phyloP scores from a whole-genome alignment of 2,888 invertebrate genomes.

The Callyntrura guangdongensis region DNA sequence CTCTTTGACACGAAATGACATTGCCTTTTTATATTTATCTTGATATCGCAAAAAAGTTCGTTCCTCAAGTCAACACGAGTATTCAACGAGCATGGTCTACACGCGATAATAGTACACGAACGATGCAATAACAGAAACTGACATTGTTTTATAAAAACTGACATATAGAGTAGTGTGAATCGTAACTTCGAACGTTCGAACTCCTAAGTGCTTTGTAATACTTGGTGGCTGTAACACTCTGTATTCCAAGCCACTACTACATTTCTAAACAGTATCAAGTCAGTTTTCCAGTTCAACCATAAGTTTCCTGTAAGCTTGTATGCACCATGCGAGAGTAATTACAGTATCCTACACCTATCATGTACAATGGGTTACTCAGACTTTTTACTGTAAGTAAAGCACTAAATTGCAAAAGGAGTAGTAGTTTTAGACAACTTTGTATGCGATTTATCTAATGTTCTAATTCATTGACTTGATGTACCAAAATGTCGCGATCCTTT shows the following conservation, averaged over 20 bases:
- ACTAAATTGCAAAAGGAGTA: conserved; percentile 55
- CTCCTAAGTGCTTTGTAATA: background rate
- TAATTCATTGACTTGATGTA: background rate
- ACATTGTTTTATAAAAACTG: background rate
- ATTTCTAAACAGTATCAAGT: background rate
- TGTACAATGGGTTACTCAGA: conserved; percentile 53
- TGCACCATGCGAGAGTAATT: conserved; percentile 26
- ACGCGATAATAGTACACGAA: background rate
- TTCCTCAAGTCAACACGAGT: conserved; percentile 6
- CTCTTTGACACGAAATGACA: conserved; percentile 60
- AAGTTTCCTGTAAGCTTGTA: background rate
- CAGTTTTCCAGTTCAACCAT: conserved; percentile 15
- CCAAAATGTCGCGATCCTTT: background rate
- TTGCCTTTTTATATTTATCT: conserved; percentile 36
- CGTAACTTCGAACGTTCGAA: background rate
- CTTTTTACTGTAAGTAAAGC: conserved; percentile 62
- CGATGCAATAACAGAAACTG: background rate
- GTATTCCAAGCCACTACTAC: background rate
- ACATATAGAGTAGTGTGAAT: background rate
- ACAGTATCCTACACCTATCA: background rate
- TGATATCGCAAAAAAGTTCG: conserved; percentile 22
- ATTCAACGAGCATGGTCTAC: conserved; percentile 16
- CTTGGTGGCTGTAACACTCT: background rate
- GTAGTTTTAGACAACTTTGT: conserved; percentile 25
- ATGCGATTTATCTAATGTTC: conserved; percentile 24